These are phyloP conservation scores for Hyperoplus lanceolatus DNA, from an alignment of 2,797 vertebrate genomes.

Conservation along the genomic window DNA sequence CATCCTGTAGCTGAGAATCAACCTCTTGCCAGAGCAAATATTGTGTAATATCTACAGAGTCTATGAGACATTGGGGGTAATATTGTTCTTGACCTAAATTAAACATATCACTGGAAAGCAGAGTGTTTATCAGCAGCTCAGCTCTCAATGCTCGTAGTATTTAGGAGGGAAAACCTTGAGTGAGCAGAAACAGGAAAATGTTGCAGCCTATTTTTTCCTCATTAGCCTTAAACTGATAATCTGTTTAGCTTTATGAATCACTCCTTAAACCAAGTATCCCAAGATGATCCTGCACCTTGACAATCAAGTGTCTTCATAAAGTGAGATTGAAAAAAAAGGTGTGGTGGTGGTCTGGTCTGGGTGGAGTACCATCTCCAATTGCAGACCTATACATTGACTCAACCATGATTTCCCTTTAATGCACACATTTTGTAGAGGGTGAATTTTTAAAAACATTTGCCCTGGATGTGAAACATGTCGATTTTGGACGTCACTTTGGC, in stretches of 20 bases:
- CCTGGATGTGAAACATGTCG: too few relatives aligned
- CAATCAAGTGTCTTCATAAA: not conserved
- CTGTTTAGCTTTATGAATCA: constrained; percentile 25
- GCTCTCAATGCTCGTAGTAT: constrained; percentile 3
- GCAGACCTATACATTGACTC: not conserved
- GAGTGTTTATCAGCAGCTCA: constrained; percentile 9
- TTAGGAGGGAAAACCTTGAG: not conserved
- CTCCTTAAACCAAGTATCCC: not conserved
- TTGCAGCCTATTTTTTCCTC: constrained; percentile 24
- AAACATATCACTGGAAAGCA: constrained; percentile 45
- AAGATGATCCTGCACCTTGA: not conserved
- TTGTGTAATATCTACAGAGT: constrained; percentile 58
- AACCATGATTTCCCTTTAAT: not conserved
- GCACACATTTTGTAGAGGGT: not conserved
- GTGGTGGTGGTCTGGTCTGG: not conserved
- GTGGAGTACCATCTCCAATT: not conserved
- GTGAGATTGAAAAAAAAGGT: not conserved
- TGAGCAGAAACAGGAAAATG: constrained; percentile 20
- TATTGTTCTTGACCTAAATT: constrained; percentile 66
- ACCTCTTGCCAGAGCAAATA: constrained; percentile 72
- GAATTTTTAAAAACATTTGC: too few relatives aligned
- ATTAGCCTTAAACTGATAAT: constrained; percentile 18
- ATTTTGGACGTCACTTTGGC: not conserved
- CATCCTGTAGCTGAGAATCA: constrained; percentile 51
- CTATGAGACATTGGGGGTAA: constrained; percentile 49